Conservation (phyloP, 2,113 vertebrate genomes). For the Ariopsis seemanni region DNA sequence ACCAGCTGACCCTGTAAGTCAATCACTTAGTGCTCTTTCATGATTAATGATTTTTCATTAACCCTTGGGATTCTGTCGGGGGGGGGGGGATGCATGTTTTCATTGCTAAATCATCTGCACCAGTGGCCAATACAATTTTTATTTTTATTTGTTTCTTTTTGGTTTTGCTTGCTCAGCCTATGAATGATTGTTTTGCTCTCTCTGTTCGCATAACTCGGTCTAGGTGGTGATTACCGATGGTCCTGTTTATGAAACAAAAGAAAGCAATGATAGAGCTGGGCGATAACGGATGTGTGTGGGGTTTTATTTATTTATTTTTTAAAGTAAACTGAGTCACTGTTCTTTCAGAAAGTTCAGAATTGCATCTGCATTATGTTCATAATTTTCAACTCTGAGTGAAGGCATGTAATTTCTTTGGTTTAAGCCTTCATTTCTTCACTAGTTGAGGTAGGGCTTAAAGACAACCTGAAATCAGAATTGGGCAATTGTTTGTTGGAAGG, state of each 20-base stretch:
- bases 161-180: constrained; percentile 65
- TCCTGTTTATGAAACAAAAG: background rate
- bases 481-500: too few species aligned
- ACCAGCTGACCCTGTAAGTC: constrained; percentile 99
- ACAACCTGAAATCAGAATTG: background rate
- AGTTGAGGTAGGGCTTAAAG: background rate
- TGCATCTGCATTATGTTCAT: background rate
- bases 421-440: background rate
- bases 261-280: background rate
- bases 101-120: constrained; percentile 58
- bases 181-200: constrained; percentile 36
- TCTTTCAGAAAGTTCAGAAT: background rate
- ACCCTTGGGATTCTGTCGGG: constrained; percentile 70
- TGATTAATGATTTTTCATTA: constrained; percentile 97
- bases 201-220: constrained; percentile 26
- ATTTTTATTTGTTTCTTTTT: constrained; percentile 50
- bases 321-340: too few species aligned
- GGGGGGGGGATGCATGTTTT: constrained; percentile 43
- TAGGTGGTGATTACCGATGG: constrained; percentile 41
- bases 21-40: constrained; percentile 98
- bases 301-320: background rate
- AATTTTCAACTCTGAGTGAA: background rate
- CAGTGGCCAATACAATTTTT: constrained; percentile 64
- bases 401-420: background rate
- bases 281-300: background rate